Evolutionary conservation across 2,888 invertebrate genomes (phyloP).

Genomic region (Galerucella nymphaeae): DNA sequence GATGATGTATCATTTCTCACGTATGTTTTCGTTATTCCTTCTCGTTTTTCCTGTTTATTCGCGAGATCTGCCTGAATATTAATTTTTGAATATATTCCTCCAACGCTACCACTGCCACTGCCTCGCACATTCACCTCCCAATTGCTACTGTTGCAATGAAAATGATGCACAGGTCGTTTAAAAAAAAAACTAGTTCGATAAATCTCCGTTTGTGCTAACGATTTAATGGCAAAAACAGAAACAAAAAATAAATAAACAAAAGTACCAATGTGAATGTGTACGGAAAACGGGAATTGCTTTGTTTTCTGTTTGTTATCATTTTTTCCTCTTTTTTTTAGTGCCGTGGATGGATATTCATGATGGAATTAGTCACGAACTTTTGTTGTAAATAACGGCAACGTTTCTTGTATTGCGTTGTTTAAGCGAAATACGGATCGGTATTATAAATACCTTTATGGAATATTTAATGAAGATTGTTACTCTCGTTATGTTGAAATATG

Average conservation of each 20-base stretch:
- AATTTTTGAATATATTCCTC: not conserved
- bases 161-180: constrained; percentile 41
- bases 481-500: not conserved
- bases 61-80: no score
- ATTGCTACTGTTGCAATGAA: constrained; percentile 24
- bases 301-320: constrained; percentile 23
- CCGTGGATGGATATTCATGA: constrained; percentile 20
- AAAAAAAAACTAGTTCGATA: constrained; percentile 45
- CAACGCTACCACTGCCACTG: not conserved
- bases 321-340: constrained; percentile 15
- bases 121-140: not conserved
- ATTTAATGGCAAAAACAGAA: constrained; percentile 42
- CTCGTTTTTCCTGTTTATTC: no score
- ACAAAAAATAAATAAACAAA: constrained; percentile 18
- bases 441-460: constrained; percentile 6
- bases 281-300: constrained; percentile 29
- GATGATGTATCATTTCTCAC: no score
- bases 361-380: constrained; percentile 34
- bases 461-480: not conserved
- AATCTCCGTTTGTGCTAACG: constrained; percentile 43
- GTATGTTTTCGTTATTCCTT: no score
- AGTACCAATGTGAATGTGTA: constrained; percentile 23
- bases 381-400: constrained; percentile 30
- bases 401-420: constrained; percentile 5
- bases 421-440: not conserved